phyloP scores from a whole-genome alignment of 2,113 vertebrate species.

The Lepus americanus region DNA sequence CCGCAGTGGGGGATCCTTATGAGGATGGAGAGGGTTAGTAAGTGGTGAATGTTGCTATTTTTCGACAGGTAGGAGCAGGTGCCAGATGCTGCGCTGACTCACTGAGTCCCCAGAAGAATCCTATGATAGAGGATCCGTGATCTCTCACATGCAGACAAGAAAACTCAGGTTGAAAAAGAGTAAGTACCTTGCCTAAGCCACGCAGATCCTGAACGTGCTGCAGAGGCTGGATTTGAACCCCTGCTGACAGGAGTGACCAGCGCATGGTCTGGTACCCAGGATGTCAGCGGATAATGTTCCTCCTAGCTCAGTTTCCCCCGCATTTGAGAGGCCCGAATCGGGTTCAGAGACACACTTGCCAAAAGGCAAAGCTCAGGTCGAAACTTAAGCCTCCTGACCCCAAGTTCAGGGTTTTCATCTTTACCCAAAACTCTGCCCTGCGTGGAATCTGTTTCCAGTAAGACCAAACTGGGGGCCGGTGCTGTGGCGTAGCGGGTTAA shows the following conservation, averaged over 20 bases:
- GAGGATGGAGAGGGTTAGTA: neutral
- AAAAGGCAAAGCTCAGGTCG: neutral
- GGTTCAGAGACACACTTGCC: neutral
- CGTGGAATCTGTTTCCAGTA: neutral
- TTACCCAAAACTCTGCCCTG: neutral
- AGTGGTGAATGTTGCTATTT: neutral
- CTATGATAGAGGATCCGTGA: neutral
- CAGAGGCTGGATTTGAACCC: neutral
- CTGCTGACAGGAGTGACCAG: neutral
- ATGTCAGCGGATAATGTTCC: neutral
- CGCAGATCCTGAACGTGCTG: neutral
- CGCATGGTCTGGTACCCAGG: neutral
- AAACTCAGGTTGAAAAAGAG: neutral
- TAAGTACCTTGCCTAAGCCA: neutral
- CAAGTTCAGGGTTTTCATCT: neutral
- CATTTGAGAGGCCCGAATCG: neutral
- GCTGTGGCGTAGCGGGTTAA: too few species aligned
- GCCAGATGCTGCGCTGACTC: neutral
- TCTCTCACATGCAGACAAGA: neutral
- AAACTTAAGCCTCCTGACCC: neutral
- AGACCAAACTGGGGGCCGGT: neutral
- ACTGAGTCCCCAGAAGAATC: neutral
- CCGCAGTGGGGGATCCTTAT: neutral
- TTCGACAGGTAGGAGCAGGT: rapidly evolving
- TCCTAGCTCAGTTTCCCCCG: rapidly evolving